phyloP scores from a whole-genome alignment of 2,797 vertebrate genomes.

The Nothura maculosa region DNA sequence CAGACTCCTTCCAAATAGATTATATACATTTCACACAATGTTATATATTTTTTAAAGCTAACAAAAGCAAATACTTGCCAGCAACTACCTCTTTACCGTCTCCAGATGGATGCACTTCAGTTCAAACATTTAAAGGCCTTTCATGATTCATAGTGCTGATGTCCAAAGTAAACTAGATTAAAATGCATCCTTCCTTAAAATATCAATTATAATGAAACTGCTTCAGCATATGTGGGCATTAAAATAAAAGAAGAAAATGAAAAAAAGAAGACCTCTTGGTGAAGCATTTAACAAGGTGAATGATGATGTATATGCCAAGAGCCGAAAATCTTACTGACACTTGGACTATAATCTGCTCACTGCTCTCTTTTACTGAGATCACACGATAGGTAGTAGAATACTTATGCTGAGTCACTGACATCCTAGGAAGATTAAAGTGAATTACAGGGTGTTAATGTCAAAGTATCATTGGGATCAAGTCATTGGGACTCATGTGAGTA shows the following conservation, averaged over 20 bases:
- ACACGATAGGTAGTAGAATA: background rate
- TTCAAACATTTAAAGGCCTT: background rate
- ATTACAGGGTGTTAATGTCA: background rate
- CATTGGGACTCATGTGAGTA: background rate
- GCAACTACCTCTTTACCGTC: background rate
- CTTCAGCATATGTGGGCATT: background rate
- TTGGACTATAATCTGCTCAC: background rate
- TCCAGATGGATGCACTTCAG: background rate
- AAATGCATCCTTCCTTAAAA: background rate
- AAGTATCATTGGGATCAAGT: background rate
- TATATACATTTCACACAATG: background rate
- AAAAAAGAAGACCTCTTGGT: background rate
- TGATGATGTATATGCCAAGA: background rate
- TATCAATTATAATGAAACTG: background rate
- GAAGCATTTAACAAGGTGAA: background rate
- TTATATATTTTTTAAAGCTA: background rate
- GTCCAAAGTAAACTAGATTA: background rate
- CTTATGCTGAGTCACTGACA: background rate
- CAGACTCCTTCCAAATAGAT: background rate
- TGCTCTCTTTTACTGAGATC: background rate
- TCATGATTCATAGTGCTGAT: background rate
- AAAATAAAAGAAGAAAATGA: background rate
- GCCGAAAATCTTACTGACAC: background rate
- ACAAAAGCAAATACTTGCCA: background rate
- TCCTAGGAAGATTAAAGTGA: background rate